A percentile compares a stretch with the other conserved stretches of the same genome.
Evolutionary conservation across 2,113 vertebrate genomes (phyloP).

Genomic region (Corythoichthys intestinalis): DNA sequence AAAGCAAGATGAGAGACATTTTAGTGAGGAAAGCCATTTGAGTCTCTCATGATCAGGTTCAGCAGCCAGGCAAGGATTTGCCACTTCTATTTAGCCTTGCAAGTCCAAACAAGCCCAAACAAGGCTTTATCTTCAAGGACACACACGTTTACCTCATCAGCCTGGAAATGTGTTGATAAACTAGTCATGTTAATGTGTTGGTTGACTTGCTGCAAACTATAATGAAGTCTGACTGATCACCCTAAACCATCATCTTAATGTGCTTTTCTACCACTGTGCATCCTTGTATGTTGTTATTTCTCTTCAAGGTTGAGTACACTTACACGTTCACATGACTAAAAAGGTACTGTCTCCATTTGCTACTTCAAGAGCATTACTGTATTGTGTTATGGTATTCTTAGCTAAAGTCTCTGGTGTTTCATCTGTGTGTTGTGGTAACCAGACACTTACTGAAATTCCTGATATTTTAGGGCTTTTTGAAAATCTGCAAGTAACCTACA

Average conservation of each 20-base stretch:
- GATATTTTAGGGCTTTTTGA: too few relatives aligned
- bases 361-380: too few relatives aligned
- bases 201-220: slow-evolving; percentile 26
- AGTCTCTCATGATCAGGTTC: slow-evolving; percentile 3
- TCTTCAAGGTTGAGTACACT: slow-evolving; percentile 24
- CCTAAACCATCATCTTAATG: slow-evolving; percentile 19
- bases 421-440: too few relatives aligned
- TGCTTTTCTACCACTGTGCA: slow-evolving; percentile 14
- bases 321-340: slow-evolving; percentile 1
- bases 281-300: neutral
- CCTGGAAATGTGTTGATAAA: slow-evolving; percentile 38
- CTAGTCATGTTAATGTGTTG: slow-evolving; percentile 23
- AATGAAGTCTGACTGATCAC: slow-evolving; percentile 33
- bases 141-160: slow-evolving; percentile 19
- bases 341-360: too few relatives aligned
- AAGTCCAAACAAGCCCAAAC: slow-evolving; percentile 28
- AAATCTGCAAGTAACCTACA: too few relatives aligned
- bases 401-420: too few relatives aligned
- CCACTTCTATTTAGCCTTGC: slow-evolving; percentile 24
- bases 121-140: slow-evolving; percentile 29
- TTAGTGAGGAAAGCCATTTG: slow-evolving; percentile 10
- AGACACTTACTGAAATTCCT: too few relatives aligned
- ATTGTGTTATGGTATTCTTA: too few relatives aligned
- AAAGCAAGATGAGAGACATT: slow-evolving; percentile 3
- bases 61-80: slow-evolving; percentile 9